These are phyloP conservation scores for Lacanobia wlatinum DNA, from an alignment of 2,888 invertebrate species.

Conservation along the genomic window DNA sequence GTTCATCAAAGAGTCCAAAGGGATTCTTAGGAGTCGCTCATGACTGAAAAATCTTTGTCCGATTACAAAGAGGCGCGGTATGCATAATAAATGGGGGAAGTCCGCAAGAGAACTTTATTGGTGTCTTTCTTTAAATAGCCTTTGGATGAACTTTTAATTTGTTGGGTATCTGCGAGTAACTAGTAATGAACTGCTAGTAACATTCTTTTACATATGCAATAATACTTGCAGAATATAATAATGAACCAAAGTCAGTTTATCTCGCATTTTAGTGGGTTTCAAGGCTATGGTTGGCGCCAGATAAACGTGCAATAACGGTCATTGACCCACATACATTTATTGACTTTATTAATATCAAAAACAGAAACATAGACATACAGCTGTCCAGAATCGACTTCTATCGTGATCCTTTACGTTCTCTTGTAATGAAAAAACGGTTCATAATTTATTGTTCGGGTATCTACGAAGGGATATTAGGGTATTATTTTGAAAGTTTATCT, in stretches of 20 bases:
- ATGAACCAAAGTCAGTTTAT: background rate
- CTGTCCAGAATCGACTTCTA: too few relatives aligned
- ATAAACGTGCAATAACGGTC: too few relatives aligned
- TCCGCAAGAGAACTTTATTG: conserved; percentile 41
- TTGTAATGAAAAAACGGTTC: too few relatives aligned
- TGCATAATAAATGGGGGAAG: conserved; percentile 70
- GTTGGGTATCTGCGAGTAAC: background rate
- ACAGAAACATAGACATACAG: too few relatives aligned
- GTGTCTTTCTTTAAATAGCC: conserved; percentile 51
- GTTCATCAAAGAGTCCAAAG: conserved; percentile 71
- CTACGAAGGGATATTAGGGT: too few relatives aligned
- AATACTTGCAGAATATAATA: background rate
- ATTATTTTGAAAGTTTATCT: too few relatives aligned
- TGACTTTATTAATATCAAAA: too few relatives aligned
- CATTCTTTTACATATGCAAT: background rate
- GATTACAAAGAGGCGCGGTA: conserved; percentile 66
- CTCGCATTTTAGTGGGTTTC: background rate
- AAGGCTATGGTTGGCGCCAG: too few relatives aligned
- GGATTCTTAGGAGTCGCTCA: conserved; percentile 68
- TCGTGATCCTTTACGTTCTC: too few relatives aligned
- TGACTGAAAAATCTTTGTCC: conserved; percentile 71
- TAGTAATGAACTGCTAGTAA: background rate
- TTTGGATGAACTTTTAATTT: conserved; percentile 29
- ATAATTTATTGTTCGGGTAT: too few relatives aligned
- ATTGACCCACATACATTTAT: too few relatives aligned